phyloP scores from a whole-genome alignment of 2,797 vertebrate species.

The Chelon auratus region DNA sequence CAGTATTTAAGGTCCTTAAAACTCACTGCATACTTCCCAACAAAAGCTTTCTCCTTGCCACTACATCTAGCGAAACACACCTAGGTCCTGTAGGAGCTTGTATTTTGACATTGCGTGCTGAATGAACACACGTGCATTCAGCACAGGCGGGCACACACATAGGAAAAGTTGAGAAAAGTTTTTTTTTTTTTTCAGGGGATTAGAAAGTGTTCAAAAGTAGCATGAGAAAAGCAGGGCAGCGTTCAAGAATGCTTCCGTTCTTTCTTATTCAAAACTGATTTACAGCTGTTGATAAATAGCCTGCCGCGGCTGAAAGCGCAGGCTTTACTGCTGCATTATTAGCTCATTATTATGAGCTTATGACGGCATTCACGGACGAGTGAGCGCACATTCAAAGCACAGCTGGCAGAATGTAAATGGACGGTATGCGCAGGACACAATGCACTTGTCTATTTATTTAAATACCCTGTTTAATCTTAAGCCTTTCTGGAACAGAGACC shows the following conservation, averaged over 20 bases:
- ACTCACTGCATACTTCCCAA: slow-evolving; percentile 51
- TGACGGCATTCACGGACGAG: slow-evolving; percentile 17
- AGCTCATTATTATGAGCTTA: slow-evolving; percentile 49
- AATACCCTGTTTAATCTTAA: slow-evolving; percentile 28
- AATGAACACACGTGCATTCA: slow-evolving; percentile 15
- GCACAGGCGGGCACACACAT: slow-evolving; percentile 15
- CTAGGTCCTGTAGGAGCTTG: slow-evolving; percentile 80
- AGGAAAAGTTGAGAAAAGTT: slow-evolving; percentile 46
- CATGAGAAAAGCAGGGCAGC: slow-evolving; percentile 52
- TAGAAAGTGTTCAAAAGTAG: slow-evolving; percentile 63
- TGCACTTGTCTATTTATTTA: slow-evolving; percentile 4
- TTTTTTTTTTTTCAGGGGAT: slow-evolving; percentile 18
- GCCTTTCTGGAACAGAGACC: not conserved
- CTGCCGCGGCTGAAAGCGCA: slow-evolving; percentile 18
- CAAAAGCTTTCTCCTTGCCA: slow-evolving; percentile 65
- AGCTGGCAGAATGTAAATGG: slow-evolving; percentile 40
- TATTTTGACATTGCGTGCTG: slow-evolving; percentile 42
- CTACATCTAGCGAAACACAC: slow-evolving; percentile 66
- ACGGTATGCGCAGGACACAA: slow-evolving; percentile 15
- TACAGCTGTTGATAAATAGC: slow-evolving; percentile 62
- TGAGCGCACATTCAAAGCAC: slow-evolving; percentile 36
- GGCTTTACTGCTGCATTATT: slow-evolving; percentile 32
- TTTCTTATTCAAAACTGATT: slow-evolving; percentile 71
- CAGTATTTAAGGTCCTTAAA: slow-evolving; percentile 39
- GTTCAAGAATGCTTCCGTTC: slow-evolving; percentile 68